A percentile compares a stretch with the other conserved stretches of the same genome.
Evolutionary conservation across 2,888 invertebrate species (phyloP).

Genomic region (Habroteleia sp.): DNA sequence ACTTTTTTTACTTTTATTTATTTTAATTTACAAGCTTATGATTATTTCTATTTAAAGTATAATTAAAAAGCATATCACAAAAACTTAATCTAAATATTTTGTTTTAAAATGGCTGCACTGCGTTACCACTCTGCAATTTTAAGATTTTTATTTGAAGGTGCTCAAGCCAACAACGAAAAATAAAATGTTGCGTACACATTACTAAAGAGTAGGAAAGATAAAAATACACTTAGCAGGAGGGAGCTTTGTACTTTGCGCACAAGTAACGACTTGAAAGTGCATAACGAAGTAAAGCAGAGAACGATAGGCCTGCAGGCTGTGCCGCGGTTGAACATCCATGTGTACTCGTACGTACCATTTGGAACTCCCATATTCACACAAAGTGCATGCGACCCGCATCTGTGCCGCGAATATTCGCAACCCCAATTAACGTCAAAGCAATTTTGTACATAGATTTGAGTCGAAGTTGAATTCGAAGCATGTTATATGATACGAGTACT

Average conservation of each 20-base stretch:
- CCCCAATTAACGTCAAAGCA: slow-evolving; percentile 59
- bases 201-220: slow-evolving; percentile 18
- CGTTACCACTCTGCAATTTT: too few relatives aligned
- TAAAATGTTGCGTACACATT: slow-evolving; percentile 11
- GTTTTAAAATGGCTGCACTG: too few relatives aligned
- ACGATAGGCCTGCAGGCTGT: slow-evolving; percentile 44
- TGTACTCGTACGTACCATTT: slow-evolving; percentile 33
- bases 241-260: slow-evolving; percentile 38
- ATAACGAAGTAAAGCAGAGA: slow-evolving; percentile 52
- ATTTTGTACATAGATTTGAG: slow-evolving; percentile 35
- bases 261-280: slow-evolving; percentile 46
- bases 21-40: too few relatives aligned
- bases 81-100: too few relatives aligned
- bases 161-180: slow-evolving; percentile 5
- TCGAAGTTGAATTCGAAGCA: slow-evolving; percentile 35
- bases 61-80: too few relatives aligned
- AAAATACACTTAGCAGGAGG: slow-evolving; percentile 31
- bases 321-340: slow-evolving; percentile 15
- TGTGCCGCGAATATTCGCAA: slow-evolving; percentile 31
- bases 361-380: slow-evolving; percentile 23
- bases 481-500: slow-evolving; percentile 9
- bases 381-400: slow-evolving; percentile 40
- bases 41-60: too few relatives aligned
- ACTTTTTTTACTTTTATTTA: too few relatives aligned
- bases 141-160: too few relatives aligned